Evolutionary conservation across 2,113 vertebrate species (phyloP).

Genomic region (Petromus typicus): DNA sequence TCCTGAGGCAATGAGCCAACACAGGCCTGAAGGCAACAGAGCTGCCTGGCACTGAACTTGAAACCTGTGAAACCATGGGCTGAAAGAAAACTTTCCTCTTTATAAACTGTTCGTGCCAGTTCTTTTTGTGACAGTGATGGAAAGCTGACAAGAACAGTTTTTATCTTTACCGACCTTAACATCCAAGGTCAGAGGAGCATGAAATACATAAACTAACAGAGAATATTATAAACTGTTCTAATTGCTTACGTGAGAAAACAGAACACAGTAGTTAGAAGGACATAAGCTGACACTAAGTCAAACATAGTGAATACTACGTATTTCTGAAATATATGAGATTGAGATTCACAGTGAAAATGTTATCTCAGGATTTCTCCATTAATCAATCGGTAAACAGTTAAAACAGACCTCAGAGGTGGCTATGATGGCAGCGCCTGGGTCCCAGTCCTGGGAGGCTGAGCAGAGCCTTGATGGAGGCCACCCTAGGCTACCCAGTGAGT

Average conservation of each 20-base stretch:
- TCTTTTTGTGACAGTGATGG: neutral
- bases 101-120: neutral
- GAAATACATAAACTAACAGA: neutral
- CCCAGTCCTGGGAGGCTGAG: neutral
- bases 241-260: conserved; percentile 2
- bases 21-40: neutral
- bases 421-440: neutral
- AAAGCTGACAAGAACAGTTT: neutral
- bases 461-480: neutral
- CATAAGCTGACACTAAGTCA: neutral
- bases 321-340: neutral
- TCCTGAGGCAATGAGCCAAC: neutral
- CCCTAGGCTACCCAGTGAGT: neutral
- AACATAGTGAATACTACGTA: neutral
- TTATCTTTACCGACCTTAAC: neutral
- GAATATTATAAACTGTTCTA: neutral
- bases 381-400: neutral
- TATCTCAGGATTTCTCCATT: neutral
- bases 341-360: conserved; percentile 19
- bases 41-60: neutral
- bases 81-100: neutral
- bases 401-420: neutral
- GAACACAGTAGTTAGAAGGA: neutral
- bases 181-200: neutral
- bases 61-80: neutral